Conservation (phyloP, 1,140 invertebrate genomes). For the Rhagoletis pomonella region DNA sequence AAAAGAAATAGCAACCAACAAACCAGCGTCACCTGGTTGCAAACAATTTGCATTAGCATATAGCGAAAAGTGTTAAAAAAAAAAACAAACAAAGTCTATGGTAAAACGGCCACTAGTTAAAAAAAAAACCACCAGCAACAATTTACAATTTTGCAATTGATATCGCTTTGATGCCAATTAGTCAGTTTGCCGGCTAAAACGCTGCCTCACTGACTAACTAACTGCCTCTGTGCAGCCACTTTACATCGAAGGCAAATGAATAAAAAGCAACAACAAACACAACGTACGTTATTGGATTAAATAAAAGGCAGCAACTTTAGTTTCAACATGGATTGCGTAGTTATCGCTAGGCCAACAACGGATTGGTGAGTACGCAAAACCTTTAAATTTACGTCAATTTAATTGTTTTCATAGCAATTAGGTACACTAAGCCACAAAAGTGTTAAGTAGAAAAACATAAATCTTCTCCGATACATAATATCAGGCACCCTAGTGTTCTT, state of each 20-base stretch:
- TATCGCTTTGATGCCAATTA: constrained; percentile 49
- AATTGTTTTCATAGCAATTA: too few relatives aligned
- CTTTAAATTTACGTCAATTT: neutral
- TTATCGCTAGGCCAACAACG: neutral
- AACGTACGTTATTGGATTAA: too few relatives aligned
- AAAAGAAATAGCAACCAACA: constrained; percentile 13
- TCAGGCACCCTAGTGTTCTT: too few relatives aligned
- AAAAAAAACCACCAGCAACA: neutral
- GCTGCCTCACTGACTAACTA: neutral
- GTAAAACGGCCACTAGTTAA: neutral
- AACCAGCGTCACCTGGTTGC: constrained; percentile 30
- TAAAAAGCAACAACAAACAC: neutral
- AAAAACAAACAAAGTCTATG: neutral
- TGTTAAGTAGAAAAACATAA: too few relatives aligned
- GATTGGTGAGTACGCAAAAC: constrained; percentile 2
- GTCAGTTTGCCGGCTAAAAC: constrained; percentile 33
- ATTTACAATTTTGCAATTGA: constrained; percentile 30
- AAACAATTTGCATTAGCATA: constrained; percentile 49
- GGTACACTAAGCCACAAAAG: neutral
- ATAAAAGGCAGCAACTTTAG: neutral
- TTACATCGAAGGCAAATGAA: neutral
- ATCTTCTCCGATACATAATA: too few relatives aligned
- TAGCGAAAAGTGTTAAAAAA: constrained; percentile 17
- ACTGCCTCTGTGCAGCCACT: constrained; percentile 21
- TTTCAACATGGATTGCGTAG: neutral